Conservation (phyloP, 2,113 vertebrate species). For the Egretta garzetta region DNA sequence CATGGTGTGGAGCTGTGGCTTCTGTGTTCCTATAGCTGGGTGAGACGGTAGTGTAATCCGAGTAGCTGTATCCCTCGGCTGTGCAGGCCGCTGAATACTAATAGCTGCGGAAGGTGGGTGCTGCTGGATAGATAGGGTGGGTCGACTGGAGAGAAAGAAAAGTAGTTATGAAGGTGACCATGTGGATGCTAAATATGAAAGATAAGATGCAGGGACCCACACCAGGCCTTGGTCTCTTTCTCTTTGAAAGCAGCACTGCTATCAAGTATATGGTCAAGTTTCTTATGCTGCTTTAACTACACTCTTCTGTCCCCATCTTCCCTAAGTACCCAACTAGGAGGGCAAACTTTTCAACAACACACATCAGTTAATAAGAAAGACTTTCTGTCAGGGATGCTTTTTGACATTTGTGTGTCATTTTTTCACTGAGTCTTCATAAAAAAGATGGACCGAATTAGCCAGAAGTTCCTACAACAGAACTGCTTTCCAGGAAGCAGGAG, state of each 20-base stretch:
- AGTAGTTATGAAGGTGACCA: accelerated
- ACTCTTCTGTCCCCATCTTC: neutral
- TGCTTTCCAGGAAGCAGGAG: neutral
- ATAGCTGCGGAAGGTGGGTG: constrained; percentile 86
- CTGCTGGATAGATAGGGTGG: constrained; percentile 89
- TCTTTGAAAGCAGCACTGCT: neutral
- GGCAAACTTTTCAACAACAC: neutral
- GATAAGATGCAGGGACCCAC: neutral
- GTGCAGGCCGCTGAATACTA: constrained; percentile 90
- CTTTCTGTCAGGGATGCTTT: neutral
- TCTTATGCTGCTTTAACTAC: neutral
- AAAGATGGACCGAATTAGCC: neutral
- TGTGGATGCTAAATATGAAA: accelerated
- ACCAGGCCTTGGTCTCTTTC: neutral
- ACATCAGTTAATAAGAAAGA: neutral
- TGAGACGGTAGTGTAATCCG: constrained; percentile 93
- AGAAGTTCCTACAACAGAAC: neutral
- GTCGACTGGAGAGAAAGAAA: constrained; percentile 74
- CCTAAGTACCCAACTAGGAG: accelerated
- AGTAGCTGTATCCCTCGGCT: constrained; percentile 83
- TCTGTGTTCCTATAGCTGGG: constrained; percentile 87
- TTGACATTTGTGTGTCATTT: neutral
- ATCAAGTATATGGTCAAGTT: accelerated
- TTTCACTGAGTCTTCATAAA: neutral
- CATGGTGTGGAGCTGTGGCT: constrained; percentile 92